Conservation (phyloP, 2,888 invertebrate species). For the Parapristionchus giblindavisi region DNA sequence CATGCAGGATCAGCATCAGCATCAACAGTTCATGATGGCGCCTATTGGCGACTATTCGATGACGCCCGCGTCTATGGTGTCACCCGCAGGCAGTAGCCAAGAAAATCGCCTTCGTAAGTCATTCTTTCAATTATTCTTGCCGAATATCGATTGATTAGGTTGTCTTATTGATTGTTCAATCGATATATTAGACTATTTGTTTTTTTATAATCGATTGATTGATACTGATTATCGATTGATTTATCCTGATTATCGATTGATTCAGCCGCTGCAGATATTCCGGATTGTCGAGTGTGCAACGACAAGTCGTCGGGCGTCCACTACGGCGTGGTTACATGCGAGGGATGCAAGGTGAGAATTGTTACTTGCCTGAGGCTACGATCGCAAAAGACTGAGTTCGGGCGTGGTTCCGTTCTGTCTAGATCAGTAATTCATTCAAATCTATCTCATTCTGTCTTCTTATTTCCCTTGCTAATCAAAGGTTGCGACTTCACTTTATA, state of each 20-base stretch:
- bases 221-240: background rate
- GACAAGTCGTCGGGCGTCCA: slow-evolving; percentile 98
- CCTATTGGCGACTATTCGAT: too few relatives aligned
- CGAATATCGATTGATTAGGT: background rate
- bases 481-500: background rate
- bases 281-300: slow-evolving; percentile 99
- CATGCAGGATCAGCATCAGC: too few relatives aligned
- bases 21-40: too few relatives aligned
- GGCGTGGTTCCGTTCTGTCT: background rate
- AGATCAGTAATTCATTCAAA: background rate
- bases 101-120: too few relatives aligned
- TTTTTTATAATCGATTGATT: background rate
- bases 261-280: slow-evolving; percentile 75
- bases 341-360: slow-evolving; percentile 84
- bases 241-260: background rate
- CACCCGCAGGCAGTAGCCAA: too few relatives aligned
- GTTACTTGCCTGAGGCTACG: background rate
- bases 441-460: background rate
- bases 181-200: background rate
- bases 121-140: background rate
- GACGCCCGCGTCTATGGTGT: too few relatives aligned
- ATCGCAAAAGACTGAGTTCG: background rate
- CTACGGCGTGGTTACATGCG: slow-evolving; percentile 99
- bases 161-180: background rate
- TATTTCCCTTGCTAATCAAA: background rate